Conservation (phyloP, 2,797 vertebrate species). For the Enteromius trimaculatus region DNA sequence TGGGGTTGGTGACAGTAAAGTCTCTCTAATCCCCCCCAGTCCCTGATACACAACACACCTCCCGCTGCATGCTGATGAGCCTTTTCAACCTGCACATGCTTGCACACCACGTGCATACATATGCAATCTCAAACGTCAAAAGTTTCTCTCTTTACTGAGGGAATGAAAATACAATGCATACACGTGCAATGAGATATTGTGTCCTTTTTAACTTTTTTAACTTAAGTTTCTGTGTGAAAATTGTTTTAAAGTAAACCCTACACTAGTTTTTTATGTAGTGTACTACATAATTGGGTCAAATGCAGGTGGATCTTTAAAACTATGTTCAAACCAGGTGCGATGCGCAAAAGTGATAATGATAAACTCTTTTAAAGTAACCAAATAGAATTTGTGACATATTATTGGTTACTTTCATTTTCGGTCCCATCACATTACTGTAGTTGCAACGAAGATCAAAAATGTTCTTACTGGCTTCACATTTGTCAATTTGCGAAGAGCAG, state of each 20-base stretch:
- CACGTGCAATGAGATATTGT: background rate
- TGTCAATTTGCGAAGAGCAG: background rate
- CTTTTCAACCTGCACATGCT: conserved; percentile 67
- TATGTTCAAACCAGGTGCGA: background rate
- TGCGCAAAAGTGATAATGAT: background rate
- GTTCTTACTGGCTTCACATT: background rate
- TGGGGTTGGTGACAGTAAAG: conserved; percentile 88
- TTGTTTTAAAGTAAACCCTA: background rate
- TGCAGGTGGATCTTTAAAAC: background rate
- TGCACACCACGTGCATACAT: conserved; percentile 57
- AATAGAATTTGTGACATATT: background rate
- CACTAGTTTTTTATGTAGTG: background rate
- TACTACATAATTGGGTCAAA: background rate
- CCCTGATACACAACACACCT: conserved; percentile 80
- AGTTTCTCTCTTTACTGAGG: background rate
- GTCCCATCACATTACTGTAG: background rate
- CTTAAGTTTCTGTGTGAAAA: background rate
- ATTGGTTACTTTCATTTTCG: background rate
- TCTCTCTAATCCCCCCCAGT: conserved; percentile 92
- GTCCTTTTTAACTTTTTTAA: background rate
- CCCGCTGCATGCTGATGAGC: conserved; percentile 87
- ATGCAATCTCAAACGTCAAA: conserved; percentile 15
- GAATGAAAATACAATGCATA: background rate
- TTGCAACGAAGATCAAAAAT: background rate
- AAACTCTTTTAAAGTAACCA: background rate